phyloP scores from a whole-genome alignment of 2,888 invertebrate genomes.

The Actias luna region DNA sequence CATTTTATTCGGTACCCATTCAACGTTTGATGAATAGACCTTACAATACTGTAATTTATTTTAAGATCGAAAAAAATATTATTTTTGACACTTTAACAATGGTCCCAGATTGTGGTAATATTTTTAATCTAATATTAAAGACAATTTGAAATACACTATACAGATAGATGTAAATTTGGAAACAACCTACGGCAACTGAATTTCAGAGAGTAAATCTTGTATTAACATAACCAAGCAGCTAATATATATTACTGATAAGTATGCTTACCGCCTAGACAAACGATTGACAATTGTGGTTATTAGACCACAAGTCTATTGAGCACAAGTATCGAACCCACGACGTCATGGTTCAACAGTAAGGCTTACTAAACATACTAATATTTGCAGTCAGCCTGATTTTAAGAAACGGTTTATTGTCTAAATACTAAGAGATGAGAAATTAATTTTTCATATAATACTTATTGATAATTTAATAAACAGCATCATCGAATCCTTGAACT shows the following conservation, averaged over 20 bases:
- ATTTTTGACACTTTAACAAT: background rate
- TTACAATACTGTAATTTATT: conserved; percentile 10
- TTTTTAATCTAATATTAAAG: background rate
- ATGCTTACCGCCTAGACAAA: no score
- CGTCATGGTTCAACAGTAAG: no score
- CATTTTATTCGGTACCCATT: conserved; percentile 24
- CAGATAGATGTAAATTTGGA: no score
- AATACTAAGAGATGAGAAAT: background rate
- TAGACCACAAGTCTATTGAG: no score
- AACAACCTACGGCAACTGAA: no score
- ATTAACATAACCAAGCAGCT: no score
- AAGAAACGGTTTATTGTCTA: no score
- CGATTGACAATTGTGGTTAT: no score
- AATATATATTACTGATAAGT: no score
- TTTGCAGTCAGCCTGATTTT: background rate
- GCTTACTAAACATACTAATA: no score
- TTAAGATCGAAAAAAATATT: background rate
- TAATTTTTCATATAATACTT: background rate
- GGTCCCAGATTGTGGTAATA: background rate
- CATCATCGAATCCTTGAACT: background rate
- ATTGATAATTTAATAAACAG: background rate
- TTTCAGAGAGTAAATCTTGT: no score
- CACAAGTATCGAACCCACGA: no score
- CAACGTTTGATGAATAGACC: conserved; percentile 13
- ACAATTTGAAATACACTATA: background rate